A percentile compares a stretch with the other conserved stretches of the same genome.
These are phyloP conservation scores for Dysmachus trigonus DNA, from an alignment of 2,888 invertebrate genomes.

Conservation along the genomic window DNA sequence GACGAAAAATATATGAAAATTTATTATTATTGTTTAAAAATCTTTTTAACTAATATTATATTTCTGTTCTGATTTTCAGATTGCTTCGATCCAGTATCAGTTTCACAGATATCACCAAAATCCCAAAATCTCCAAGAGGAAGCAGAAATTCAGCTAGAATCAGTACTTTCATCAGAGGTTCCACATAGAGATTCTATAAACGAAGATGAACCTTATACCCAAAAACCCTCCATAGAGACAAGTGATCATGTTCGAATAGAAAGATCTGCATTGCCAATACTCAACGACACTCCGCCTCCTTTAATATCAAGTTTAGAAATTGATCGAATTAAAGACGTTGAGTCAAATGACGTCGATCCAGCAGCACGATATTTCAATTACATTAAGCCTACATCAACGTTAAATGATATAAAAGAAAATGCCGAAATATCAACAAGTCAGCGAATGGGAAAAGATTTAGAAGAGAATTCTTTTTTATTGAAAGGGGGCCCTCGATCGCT, in stretches of 20 bases:
- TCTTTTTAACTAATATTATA: neutral
- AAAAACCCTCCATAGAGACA: neutral
- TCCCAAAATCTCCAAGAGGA: conserved; percentile 62
- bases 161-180: conserved; percentile 14
- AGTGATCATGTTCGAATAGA: conserved; percentile 64
- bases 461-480: conserved; percentile 65
- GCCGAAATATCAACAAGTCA: conserved; percentile 57
- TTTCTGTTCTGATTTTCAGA: neutral
- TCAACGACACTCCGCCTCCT: conserved; percentile 67
- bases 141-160: conserved; percentile 16
- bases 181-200: neutral
- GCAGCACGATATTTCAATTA: conserved; percentile 61
- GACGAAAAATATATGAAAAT: too few species aligned
- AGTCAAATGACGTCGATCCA: conserved; percentile 52
- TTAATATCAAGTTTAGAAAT: conserved; percentile 57
- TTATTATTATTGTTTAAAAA: neutral
- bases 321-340: conserved; percentile 53
- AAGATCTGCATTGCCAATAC: conserved; percentile 69
- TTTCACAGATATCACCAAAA: conserved; percentile 77
- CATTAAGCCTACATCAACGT: conserved; percentile 62
- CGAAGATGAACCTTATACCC: neutral
- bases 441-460: conserved; percentile 58
- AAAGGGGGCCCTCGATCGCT: conserved; percentile 64
- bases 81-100: conserved; percentile 58
- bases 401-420: conserved; percentile 51